Percentiles rank a stretch among this genome's conserved stretches.
These are phyloP conservation scores for Grallaria varia DNA, from an alignment of 2,113 vertebrate genomes.

Conservation along the genomic window DNA sequence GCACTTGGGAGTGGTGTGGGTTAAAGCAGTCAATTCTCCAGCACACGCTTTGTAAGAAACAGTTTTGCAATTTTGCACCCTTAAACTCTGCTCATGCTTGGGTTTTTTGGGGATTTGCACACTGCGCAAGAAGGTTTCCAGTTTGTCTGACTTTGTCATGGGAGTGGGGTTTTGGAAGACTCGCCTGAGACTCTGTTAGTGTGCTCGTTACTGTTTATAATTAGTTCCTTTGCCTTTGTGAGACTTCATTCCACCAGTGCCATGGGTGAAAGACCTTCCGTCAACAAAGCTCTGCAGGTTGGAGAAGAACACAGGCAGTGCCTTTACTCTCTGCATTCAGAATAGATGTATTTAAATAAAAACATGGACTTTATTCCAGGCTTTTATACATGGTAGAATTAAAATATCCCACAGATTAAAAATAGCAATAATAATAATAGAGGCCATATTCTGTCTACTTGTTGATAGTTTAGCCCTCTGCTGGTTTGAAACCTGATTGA, in stretches of 20 bases:
- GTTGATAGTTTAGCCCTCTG: neutral
- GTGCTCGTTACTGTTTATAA: neutral
- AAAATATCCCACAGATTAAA: neutral
- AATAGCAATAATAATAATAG: neutral
- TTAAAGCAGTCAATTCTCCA: neutral
- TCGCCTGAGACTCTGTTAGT: neutral
- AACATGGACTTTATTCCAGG: neutral
- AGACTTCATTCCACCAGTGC: neutral
- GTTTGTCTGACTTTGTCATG: neutral
- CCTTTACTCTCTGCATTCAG: neutral
- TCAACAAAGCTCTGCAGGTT: neutral
- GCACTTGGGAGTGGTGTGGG: accelerated
- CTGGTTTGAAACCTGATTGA: neutral
- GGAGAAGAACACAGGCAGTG: neutral
- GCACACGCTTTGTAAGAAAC: accelerated
- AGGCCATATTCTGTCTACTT: neutral
- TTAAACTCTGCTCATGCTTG: neutral
- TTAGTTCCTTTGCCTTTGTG: neutral
- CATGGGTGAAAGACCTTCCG: neutral
- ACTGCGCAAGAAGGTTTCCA: neutral
- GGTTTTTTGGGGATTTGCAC: neutral
- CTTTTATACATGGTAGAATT: neutral
- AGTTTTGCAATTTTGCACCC: neutral
- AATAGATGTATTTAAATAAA: neutral
- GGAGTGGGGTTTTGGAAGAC: neutral